Percentiles rank a stretch among this genome's conserved stretches.
These are phyloP conservation scores for Dasypus novemcinctus DNA, from an alignment of 2,113 vertebrate genomes.

Conservation along the genomic window DNA sequence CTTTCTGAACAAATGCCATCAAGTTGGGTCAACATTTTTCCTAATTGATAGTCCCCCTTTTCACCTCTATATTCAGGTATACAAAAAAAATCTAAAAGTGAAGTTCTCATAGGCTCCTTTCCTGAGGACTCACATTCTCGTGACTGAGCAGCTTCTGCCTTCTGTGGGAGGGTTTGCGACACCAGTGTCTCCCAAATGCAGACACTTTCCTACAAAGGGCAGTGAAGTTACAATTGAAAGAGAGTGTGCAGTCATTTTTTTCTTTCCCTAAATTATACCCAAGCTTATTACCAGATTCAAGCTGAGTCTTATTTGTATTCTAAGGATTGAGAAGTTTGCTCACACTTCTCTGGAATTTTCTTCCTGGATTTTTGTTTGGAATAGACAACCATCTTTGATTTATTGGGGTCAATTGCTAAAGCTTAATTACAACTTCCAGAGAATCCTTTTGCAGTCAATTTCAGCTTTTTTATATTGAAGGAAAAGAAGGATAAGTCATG, in stretches of 20 bases:
- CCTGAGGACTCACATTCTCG: conserved; percentile 61
- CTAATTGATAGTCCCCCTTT: neutral
- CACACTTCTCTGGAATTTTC: conserved; percentile 30
- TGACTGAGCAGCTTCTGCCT: conserved; percentile 64
- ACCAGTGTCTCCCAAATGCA: conserved; percentile 54
- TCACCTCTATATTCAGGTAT: neutral
- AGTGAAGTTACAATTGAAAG: conserved; percentile 56
- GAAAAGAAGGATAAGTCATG: conserved; percentile 65
- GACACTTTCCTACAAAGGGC: conserved; percentile 46
- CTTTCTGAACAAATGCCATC: neutral
- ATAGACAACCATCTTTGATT: conserved; percentile 68
- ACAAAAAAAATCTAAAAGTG: neutral
- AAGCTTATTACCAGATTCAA: conserved; percentile 23
- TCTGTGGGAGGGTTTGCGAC: conserved; percentile 59
- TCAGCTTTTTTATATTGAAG: conserved; percentile 64
- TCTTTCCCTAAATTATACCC: conserved; percentile 50
- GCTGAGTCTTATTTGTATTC: conserved; percentile 14
- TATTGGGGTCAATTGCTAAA: conserved; percentile 57
- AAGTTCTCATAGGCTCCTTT: neutral
- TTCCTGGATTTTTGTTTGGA: neutral
- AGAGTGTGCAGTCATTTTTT: conserved; percentile 10
- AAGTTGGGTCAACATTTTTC: neutral
- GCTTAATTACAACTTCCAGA: conserved; percentile 62
- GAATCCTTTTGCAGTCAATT: conserved; percentile 67
- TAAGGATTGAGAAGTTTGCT: conserved; percentile 37